These are phyloP conservation scores for Pampus argenteus DNA, from an alignment of 2,797 vertebrate species.

Conservation along the genomic window DNA sequence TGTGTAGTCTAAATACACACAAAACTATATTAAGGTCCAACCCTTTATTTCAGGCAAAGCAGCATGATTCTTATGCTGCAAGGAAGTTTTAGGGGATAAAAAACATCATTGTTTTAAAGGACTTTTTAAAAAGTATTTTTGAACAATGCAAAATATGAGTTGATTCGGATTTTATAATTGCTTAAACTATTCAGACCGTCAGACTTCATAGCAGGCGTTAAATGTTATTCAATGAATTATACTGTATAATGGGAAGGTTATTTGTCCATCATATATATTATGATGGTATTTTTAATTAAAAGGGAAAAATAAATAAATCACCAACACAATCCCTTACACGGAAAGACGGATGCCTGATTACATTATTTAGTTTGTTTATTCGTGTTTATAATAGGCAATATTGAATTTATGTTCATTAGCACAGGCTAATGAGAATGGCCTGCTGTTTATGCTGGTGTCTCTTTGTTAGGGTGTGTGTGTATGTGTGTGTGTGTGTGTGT, in stretches of 20 bases:
- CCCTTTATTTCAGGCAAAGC: too few species aligned
- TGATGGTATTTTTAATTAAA: constrained; percentile 66
- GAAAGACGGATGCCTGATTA: constrained; percentile 53
- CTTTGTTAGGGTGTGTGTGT: background rate
- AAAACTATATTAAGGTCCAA: too few species aligned
- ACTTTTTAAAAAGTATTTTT: background rate
- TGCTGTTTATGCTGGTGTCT: constrained; percentile 23
- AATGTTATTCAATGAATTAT: constrained; percentile 23
- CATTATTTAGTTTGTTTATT: constrained; percentile 65
- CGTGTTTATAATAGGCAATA: constrained; percentile 67
- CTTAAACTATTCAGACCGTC: background rate
- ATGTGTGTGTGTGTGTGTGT: background rate
- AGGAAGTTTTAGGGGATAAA: background rate
- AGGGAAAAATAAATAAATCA: constrained; percentile 27
- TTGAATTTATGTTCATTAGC: constrained; percentile 72
- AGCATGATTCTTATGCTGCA: too few species aligned
- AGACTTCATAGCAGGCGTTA: background rate
- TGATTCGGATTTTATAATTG: background rate
- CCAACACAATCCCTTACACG: constrained; percentile 34
- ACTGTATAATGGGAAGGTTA: constrained; percentile 32
- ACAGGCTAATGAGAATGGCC: constrained; percentile 60
- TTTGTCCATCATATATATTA: constrained; percentile 41
- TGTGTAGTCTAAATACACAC: too few species aligned
- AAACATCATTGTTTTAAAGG: constrained; percentile 1
- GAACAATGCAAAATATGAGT: background rate